Base-by-base conservation (phyloP, 2,113 vertebrate species). In the Loxodonta africana region DNA sequence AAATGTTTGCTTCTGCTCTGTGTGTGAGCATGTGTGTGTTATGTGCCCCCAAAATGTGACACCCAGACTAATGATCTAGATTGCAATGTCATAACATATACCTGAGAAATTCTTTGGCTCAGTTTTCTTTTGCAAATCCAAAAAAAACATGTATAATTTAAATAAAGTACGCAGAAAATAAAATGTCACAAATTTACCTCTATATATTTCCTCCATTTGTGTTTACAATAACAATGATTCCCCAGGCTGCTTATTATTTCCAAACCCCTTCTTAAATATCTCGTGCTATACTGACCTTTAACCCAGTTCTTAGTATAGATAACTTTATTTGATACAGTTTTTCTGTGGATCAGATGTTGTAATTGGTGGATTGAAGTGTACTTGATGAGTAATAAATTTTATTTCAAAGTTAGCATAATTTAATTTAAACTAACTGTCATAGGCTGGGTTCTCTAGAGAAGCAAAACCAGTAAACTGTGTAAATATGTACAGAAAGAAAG, bases 361-460 rank as follows among this genome's bases (percentile, higher is more conserved):
- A 33, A 78, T 62, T 84, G 71, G 25, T 44, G 71, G 6, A 69
- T 28, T 62, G 53, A 6, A 5, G 82, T 80, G 25, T 26, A 30
- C 37, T 78, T 94, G 73, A 33, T 86, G 85, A 88, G 65, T 74
- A 76, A 88, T 76, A 12, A 78, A 76, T 8, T 12, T 85, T 77
- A 74, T 94, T 92, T 96, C 88, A 14, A 76, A 65, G 46, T 53
- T 88, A 94, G 17, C 51, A n/a, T 88, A 11, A 53, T 74, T 94
- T 90, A 76, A 90, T 63, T 90, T 57, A 57, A 57, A 57, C 53
- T 57, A 48, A 48, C 37, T 37, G 51, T 53, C 51, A 1, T 53
- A 53, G 51, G 12, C 51, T 53, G 12, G 51, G 51, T 7, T 53
- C 51, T 53, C 51, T 53, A 53, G 51, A 53, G 51, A 53, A 53